Base-by-base conservation (phyloP, 2,113 vertebrate genomes). In the Pseudolaguvia tuberculata region DNA sequence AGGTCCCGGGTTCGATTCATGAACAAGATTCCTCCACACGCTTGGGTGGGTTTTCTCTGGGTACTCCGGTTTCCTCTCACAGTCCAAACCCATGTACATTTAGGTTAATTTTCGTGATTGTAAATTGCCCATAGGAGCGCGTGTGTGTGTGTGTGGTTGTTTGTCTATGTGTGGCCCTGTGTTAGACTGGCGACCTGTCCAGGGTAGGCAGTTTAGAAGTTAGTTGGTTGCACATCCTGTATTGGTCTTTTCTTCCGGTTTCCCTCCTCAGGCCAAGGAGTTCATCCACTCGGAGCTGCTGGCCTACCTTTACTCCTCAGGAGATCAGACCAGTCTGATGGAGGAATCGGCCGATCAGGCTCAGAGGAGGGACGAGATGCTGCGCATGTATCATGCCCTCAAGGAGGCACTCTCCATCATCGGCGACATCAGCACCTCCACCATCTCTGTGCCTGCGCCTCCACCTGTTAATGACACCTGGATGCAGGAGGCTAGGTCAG, bases 261-360 rank as follows among this genome's bases (percentile, higher is more conserved):
- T 14, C 35, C 42, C 45, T 56, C 25, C 51, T 73, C 67, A 58
- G 47, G 42, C 11, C 0, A 98, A 98, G 87, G 96, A 97, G 76
- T 98, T 98, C 87, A 98, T 97, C 89, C 95, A 96, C 88, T 94
- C 94, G 0, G 96, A 98, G 91, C 91, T 98, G 18, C 84, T 97
- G 89, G 95, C 96, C 5, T 97, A 92, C 88, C 92, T 98, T n/a
- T 98, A 98, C 85, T 97, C 94, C 0, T 94, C 94, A 0, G 91
- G 91, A 0, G 94, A 98, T 89, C 96, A 98, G 88, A 89, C 83
- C 91, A 94, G 92, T 83, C 90, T 98, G 48, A 98, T 98, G 96
- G 96, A 98, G 88, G 96, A 98, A 88, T 98, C 96, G 0, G 92
- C 89, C 0, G 96, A 98, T 78, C 96, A 97, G 90, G 96, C 95